Evolutionary conservation across 2,888 invertebrate species (phyloP).

Genomic region (Calephelis perditalis): DNA sequence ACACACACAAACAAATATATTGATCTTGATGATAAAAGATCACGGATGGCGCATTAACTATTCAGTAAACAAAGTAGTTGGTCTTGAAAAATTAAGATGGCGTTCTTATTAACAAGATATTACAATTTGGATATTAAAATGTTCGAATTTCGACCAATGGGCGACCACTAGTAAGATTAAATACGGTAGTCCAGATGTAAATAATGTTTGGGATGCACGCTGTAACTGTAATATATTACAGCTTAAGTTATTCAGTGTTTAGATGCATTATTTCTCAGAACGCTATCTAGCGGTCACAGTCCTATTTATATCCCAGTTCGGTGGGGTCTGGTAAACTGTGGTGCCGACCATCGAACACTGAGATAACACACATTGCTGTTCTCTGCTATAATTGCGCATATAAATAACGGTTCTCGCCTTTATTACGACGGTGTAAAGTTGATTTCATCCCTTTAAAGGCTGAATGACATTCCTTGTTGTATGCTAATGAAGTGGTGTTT

Average conservation of each 20-base stretch:
- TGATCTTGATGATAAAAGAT: too few relatives aligned
- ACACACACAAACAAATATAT: too few relatives aligned
- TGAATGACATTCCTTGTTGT: constrained; percentile 1
- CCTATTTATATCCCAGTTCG: constrained; percentile 1
- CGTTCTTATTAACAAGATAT: too few relatives aligned
- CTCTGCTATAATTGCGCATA: constrained; percentile 4
- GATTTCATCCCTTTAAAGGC: neutral
- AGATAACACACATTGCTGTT: constrained; percentile 8
- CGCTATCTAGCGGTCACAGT: constrained; percentile 4
- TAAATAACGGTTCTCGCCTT: neutral
- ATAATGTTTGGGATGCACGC: too few relatives aligned
- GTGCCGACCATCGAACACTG: constrained; percentile 4
- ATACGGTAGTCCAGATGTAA: too few relatives aligned
- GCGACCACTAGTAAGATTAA: too few relatives aligned
- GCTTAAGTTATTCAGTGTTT: neutral
- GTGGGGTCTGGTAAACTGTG: constrained; percentile 6
- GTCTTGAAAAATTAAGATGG: too few relatives aligned
- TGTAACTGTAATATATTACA: neutral
- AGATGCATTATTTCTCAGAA: neutral
- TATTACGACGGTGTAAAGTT: neutral
- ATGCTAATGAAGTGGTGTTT: neutral
- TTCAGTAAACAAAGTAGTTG: too few relatives aligned
- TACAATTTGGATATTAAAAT: too few relatives aligned
- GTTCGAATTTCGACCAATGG: too few relatives aligned
- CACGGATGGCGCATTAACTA: too few relatives aligned